Percentiles rank a stretch among this genome's conserved stretches.
These are phyloP conservation scores for Pseudanteris insignis DNA, from an alignment of 2,888 invertebrate genomes.

Conservation along the genomic window DNA sequence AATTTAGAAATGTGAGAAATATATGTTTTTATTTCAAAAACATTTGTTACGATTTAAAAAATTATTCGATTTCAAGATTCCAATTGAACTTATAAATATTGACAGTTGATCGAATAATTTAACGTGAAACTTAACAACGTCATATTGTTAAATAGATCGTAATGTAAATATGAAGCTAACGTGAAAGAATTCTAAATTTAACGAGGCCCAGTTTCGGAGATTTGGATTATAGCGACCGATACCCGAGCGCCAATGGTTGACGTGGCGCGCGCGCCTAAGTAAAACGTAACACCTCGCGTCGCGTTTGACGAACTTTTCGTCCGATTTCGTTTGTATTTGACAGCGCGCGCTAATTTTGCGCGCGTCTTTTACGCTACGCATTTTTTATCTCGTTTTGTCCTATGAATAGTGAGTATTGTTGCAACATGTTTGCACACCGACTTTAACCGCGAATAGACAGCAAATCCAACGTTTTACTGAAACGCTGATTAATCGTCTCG, in stretches of 20 bases:
- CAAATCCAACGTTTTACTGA: no score
- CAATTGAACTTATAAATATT: no score
- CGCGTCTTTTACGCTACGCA: not conserved
- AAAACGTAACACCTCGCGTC: slow-evolving; percentile 2
- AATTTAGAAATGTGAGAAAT: no score
- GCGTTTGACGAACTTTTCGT: slow-evolving; percentile 35
- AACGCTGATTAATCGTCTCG: no score
- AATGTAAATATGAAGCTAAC: slow-evolving; percentile 19
- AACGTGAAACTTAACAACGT: not conserved
- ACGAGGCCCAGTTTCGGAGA: slow-evolving; percentile 37
- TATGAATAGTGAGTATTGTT: not conserved
- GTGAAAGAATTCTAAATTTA: slow-evolving; percentile 34
- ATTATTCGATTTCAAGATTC: no score
- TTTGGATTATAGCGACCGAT: slow-evolving; percentile 9
- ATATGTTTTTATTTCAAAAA: no score
- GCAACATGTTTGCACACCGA: no score
- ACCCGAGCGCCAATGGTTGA: slow-evolving; percentile 8
- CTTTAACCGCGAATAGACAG: no score
- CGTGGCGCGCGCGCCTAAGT: slow-evolving; percentile 10
- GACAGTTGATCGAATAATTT: no score
- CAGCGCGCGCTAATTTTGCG: slow-evolving; percentile 24
- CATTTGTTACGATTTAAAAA: no score
- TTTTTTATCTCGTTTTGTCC: slow-evolving; percentile 15
- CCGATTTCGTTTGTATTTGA: slow-evolving; percentile 21
- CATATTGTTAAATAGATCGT: slow-evolving; percentile 14